Conservation (phyloP, 2,797 vertebrate species). For the Heliangelus exortis region DNA sequence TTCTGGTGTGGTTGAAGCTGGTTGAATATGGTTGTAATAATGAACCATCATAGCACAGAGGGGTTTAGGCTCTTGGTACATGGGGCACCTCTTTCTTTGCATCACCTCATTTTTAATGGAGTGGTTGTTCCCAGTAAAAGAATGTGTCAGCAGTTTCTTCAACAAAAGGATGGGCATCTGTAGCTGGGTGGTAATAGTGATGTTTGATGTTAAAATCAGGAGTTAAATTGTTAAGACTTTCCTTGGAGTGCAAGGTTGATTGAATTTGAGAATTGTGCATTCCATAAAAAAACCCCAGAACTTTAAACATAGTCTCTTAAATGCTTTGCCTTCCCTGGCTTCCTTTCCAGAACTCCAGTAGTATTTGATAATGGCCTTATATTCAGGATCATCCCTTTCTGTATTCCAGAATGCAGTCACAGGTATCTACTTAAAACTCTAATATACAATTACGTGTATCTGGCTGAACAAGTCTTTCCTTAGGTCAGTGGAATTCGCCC, state of each 20-base stretch:
- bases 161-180: neutral
- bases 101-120: neutral
- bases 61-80: neutral
- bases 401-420: neutral
- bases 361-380: neutral
- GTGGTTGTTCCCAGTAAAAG: neutral
- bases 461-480: constrained; percentile 21
- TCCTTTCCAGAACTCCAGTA: neutral
- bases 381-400: neutral
- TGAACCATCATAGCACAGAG: neutral
- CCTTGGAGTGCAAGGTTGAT: neutral
- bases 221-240: neutral
- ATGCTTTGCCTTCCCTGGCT: neutral
- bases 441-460: neutral
- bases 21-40: neutral
- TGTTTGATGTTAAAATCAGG: neutral
- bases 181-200: neutral
- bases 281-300: neutral
- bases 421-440: neutral
- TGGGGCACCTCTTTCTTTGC: neutral
- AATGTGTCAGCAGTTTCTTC: neutral
- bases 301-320: neutral
- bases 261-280: neutral
- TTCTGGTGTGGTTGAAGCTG: neutral
- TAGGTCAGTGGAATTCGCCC: neutral